Evolutionary conservation across 2,888 invertebrate species (phyloP), one percentile per base, ranked within the genome.

Genomic region (Apotomis turbidana): DNA sequence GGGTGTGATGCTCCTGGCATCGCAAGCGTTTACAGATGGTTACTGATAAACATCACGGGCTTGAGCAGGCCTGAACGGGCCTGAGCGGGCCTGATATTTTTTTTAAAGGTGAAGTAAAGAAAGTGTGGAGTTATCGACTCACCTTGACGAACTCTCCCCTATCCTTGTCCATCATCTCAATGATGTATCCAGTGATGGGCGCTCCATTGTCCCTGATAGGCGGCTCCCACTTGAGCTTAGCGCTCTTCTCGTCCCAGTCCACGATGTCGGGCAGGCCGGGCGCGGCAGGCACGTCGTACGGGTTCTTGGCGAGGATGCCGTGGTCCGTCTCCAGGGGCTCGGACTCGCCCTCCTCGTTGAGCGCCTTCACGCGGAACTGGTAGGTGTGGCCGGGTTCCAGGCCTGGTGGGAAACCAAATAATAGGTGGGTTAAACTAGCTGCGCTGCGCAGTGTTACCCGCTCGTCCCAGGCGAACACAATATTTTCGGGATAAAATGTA

Each of bases 341-440:
- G 0, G 99, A 99, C 87, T 98, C 98, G 4, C 99, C 99, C 88
- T 99, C 98, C 83, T 98, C 98, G 88, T 99, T 99, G 9, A 98
- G 95, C 6, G 99, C 99, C 84, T 97, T 98, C 0, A 99, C 98
- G 73, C 99, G 95, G 95, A 99, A 99, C 87, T 99, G 97, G 92
- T 99, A 99, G 74, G 98, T 97, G 88, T 98, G 97, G 77, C 98
- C 98, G 69, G 98, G 98, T 89, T 98, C 98, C 12, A 99, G 94
- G 57, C 98, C 99, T 89, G 89, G 85, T 1, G 62, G 12, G 27
- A 38, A 49, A 49, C 10, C 4, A 63, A 8, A 41, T 5, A 36
- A 13, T 4, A 13, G 41, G 0, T 41, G 3, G 41, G n/a, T n/a
- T n/a, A n/a, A n/a, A 27, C 15, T 15, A 15, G 15, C 1, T 15